Evolutionary conservation across 2,888 invertebrate genomes (phyloP).

Genomic region (Aspidapion aeneum): DNA sequence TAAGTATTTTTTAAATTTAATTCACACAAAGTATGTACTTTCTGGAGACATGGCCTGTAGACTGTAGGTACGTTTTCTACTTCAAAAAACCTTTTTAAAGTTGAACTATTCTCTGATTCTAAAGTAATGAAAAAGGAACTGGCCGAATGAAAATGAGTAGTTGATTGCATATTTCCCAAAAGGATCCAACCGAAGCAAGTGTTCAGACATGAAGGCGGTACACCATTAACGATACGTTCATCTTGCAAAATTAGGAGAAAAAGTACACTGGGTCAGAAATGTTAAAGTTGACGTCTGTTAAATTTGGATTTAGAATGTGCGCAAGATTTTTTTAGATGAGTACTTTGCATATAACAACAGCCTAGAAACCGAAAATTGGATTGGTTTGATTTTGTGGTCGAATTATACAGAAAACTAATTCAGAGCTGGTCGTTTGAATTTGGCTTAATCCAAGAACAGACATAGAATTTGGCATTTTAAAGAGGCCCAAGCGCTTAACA

Average conservation of each 20-base stretch:
- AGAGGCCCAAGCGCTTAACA: background rate
- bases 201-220: background rate
- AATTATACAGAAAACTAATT: background rate
- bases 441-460: background rate
- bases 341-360: background rate
- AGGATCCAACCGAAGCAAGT: background rate
- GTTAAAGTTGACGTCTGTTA: background rate
- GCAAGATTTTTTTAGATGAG: background rate
- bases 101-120: too few species aligned
- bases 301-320: background rate
- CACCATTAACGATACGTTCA: background rate
- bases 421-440: background rate
- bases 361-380: background rate
- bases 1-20: conserved; percentile 8
- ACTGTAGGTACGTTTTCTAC: conserved; percentile 8
- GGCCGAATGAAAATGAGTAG: background rate
- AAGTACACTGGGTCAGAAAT: background rate
- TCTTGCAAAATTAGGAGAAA: background rate
- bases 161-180: too few species aligned
- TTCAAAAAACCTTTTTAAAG: too few species aligned
- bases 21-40: conserved; percentile 14
- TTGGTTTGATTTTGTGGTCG: background rate
- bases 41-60: conserved; percentile 1
- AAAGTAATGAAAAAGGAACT: background rate
- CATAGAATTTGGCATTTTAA: background rate